phyloP scores from a whole-genome alignment of 2,888 invertebrate genomes.

The Drosophila formosana region DNA sequence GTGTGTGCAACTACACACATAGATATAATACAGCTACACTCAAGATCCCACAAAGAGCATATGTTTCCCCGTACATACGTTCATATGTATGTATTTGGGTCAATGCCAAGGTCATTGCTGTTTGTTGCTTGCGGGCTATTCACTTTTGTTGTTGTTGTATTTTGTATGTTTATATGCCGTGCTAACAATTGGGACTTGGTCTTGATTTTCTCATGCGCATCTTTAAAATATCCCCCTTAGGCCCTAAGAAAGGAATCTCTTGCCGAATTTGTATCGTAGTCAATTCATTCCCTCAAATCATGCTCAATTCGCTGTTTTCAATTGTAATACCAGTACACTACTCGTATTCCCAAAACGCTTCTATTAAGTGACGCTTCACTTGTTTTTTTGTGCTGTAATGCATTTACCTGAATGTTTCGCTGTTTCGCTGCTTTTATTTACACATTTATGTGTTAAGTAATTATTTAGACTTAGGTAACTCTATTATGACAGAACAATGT shows the following conservation, averaged over 20 bases:
- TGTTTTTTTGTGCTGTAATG: constrained; percentile 1
- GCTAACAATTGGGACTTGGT: constrained; percentile 32
- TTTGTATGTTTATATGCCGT: constrained; percentile 28
- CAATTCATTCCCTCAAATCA: background rate
- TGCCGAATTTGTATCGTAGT: constrained; percentile 1
- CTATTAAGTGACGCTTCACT: background rate
- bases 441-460: background rate
- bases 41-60: constrained; percentile 70
- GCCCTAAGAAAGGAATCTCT: constrained; percentile 5
- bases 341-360: background rate
- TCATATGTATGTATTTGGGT: constrained; percentile 57
- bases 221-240: background rate
- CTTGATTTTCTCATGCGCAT: constrained; percentile 18
- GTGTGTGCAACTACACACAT: constrained; percentile 52
- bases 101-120: constrained; percentile 64
- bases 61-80: constrained; percentile 51
- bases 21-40: constrained; percentile 58
- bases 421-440: constrained; percentile 1
- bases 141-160: constrained; percentile 22
- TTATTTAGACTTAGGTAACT: background rate
- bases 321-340: background rate
- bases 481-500: background rate
- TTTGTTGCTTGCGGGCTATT: constrained; percentile 50
- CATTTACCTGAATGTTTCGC: constrained; percentile 1
- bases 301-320: background rate